These are phyloP conservation scores for Leptinotarsa rubiginosa DNA, from an alignment of 2,888 invertebrate genomes.

Conservation along the genomic window DNA sequence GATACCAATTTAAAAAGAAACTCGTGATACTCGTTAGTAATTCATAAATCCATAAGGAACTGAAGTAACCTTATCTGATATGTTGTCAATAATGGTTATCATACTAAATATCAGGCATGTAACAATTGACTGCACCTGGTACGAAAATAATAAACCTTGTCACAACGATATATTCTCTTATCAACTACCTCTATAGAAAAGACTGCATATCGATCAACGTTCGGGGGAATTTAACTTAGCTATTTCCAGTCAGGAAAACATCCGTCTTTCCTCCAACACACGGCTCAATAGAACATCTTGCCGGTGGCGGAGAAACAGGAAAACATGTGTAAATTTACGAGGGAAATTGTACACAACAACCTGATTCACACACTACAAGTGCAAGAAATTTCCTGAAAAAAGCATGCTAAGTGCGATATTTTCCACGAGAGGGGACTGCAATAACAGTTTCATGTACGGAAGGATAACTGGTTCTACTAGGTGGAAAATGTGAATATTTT, in stretches of 20 bases:
- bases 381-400: background rate
- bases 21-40: too few relatives aligned
- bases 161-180: constrained; percentile 10
- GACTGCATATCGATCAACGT: constrained; percentile 34
- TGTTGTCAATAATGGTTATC: background rate
- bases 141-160: background rate
- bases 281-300: constrained; percentile 18
- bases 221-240: constrained; percentile 21
- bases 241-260: constrained; percentile 35
- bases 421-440: background rate
- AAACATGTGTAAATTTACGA: constrained; percentile 1
- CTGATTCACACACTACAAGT: background rate
- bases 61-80: background rate
- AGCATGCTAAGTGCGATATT: constrained; percentile 1
- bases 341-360: background rate
- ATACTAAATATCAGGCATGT: background rate
- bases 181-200: constrained; percentile 33
- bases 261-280: constrained; percentile 25
- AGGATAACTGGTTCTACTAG: background rate
- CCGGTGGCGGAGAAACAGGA: constrained; percentile 9
- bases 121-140: background rate
- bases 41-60: background rate
- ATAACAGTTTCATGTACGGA: background rate
- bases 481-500: constrained; percentile 22
- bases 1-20: too few relatives aligned